Percentiles rank a stretch among this genome's conserved stretches.
Evolutionary conservation across 2,113 vertebrate genomes (phyloP).

Genomic region (Ovis canadensis): DNA sequence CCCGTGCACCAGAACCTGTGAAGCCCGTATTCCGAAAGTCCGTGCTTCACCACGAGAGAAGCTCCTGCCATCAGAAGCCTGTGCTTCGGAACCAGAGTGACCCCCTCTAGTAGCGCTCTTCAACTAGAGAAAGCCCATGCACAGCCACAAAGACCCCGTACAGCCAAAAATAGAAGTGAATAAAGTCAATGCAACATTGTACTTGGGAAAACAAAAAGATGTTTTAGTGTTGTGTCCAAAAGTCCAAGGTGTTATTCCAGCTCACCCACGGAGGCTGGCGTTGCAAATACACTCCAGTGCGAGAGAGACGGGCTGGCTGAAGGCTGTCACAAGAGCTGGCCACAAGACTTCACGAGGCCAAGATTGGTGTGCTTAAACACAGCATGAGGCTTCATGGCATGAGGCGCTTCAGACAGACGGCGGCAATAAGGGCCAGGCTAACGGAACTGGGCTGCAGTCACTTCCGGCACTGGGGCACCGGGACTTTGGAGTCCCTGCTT

Average conservation of each 20-base stretch:
- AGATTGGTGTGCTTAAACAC: accelerated
- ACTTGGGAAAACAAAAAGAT: neutral
- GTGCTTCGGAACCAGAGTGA: neutral
- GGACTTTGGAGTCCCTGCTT: neutral
- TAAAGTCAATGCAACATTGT: neutral
- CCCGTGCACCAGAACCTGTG: accelerated
- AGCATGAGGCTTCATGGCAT: accelerated
- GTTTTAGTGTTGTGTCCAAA: neutral
- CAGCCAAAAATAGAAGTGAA: neutral
- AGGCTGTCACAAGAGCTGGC: neutral
- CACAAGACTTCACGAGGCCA: neutral
- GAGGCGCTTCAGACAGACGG: neutral
- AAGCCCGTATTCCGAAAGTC: neutral
- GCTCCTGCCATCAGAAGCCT: neutral
- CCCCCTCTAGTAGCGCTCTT: neutral
- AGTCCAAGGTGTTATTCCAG: accelerated
- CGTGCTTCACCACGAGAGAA: neutral
- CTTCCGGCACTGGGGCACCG: accelerated
- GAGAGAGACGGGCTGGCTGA: neutral
- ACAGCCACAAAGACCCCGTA: neutral
- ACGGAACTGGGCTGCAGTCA: accelerated
- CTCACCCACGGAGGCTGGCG: accelerated
- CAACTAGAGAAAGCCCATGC: neutral
- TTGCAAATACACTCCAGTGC: accelerated
- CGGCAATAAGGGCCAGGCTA: accelerated